phyloP scores from a whole-genome alignment of 2,888 invertebrate genomes.

The Margaritifera margaritifera region DNA sequence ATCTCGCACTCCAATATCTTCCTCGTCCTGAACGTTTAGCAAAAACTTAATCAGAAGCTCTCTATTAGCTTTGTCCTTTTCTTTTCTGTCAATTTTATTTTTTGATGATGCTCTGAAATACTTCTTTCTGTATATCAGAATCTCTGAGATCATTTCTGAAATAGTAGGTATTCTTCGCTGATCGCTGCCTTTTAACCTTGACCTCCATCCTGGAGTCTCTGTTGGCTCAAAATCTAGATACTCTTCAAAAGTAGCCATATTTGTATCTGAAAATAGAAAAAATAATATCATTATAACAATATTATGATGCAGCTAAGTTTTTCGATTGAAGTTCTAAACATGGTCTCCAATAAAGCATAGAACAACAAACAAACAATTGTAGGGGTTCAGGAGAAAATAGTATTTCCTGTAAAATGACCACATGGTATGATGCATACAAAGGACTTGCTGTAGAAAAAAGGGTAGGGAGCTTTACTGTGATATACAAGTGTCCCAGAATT shows the following conservation, averaged over 20 bases:
- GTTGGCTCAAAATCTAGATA: constrained; percentile 9
- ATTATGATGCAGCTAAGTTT: too few species aligned
- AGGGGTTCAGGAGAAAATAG: too few species aligned
- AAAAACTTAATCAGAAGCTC: constrained; percentile 6
- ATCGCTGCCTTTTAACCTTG: neutral
- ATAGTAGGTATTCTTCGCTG: neutral
- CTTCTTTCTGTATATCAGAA: neutral
- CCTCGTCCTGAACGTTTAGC: constrained; percentile 8
- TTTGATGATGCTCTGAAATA: constrained; percentile 1
- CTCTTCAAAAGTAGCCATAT: neutral
- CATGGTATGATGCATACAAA: too few species aligned
- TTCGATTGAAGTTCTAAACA: too few species aligned
- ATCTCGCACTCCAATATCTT: constrained; percentile 9
- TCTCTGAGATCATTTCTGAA: constrained; percentile 10
- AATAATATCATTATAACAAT: neutral
- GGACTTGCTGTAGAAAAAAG: too few species aligned
- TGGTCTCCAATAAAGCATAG: too few species aligned
- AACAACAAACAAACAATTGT: too few species aligned
- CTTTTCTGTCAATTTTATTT: neutral
- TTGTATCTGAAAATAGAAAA: neutral
- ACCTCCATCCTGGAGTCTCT: constrained; percentile 10
- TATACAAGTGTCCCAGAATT: too few species aligned
- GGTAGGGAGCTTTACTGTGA: too few species aligned
- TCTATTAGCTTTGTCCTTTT: neutral
- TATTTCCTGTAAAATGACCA: too few species aligned